phyloP scores from a whole-genome alignment of 2,888 invertebrate species.

The Stenchaetothrips biformis region DNA sequence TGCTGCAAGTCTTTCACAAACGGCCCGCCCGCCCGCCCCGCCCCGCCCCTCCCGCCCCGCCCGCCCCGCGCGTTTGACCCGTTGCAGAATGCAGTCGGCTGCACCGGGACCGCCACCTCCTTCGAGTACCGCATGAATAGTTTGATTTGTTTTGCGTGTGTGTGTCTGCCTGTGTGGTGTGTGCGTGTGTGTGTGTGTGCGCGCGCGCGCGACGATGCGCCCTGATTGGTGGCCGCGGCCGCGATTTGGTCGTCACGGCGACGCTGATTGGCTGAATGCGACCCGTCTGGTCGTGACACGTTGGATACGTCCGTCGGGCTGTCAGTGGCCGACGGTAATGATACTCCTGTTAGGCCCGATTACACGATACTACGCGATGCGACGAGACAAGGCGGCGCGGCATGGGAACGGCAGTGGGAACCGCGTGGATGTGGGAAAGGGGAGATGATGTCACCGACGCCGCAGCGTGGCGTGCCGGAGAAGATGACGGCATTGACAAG shows the following conservation, averaged over 20 bases:
- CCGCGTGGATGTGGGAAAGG: too few species aligned
- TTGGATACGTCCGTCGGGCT: not conserved
- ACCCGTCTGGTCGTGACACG: not conserved
- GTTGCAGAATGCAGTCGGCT: not conserved
- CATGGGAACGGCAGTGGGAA: too few species aligned
- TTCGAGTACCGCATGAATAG: too few species aligned
- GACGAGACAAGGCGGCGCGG: not conserved
- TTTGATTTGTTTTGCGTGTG: too few species aligned
- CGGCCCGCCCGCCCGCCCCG: not conserved
- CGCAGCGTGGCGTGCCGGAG: too few species aligned
- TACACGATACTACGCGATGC: not conserved
- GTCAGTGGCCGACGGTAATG: not conserved
- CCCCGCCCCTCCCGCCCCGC: too few species aligned
- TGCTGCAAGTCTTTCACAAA: not conserved
- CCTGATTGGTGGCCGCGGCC: too few species aligned
- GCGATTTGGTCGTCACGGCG: not conserved
- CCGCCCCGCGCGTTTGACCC: not conserved
- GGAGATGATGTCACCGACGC: too few species aligned
- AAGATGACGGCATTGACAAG: too few species aligned
- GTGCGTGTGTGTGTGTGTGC: too few species aligned
- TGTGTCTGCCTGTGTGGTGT: too few species aligned
- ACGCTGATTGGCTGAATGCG: not conserved
- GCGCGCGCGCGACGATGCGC: too few species aligned
- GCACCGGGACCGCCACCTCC: not conserved
- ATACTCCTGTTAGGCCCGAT: constrained; percentile 1